These are phyloP conservation scores for Leptocoma aspasia DNA, from an alignment of 2,113 vertebrate species.

Conservation along the genomic window DNA sequence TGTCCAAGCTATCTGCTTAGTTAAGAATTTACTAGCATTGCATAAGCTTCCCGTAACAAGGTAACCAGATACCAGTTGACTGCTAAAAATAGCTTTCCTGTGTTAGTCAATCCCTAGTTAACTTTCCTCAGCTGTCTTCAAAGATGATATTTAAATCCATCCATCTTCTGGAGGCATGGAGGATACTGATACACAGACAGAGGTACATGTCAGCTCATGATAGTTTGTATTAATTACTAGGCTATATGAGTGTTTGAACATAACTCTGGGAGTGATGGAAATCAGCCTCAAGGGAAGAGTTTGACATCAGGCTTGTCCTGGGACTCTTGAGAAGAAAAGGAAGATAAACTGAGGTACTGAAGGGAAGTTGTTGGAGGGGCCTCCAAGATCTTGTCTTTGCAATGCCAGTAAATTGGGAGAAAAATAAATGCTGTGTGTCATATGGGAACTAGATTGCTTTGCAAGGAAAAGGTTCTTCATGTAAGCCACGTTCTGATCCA, in stretches of 20 bases:
- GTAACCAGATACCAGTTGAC: conserved; percentile 56
- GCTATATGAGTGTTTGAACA: conserved; percentile 12
- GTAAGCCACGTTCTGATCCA: not conserved
- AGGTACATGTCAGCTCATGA: conserved; percentile 50
- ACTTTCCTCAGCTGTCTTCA: conserved; percentile 64
- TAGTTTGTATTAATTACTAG: conserved; percentile 22
- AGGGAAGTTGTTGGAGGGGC: not conserved
- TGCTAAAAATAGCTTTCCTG: conserved; percentile 61
- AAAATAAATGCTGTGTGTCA: not conserved
- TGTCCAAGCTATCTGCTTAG: not conserved
- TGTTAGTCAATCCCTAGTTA: conserved; percentile 66
- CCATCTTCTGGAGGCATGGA: conserved; percentile 36
- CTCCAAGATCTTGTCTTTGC: not conserved
- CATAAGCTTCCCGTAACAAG: conserved; percentile 57
- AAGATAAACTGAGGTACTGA: not conserved
- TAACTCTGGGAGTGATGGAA: not conserved
- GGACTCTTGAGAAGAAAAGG: conserved; percentile 10
- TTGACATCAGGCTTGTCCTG: conserved; percentile 18
- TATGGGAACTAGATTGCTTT: not conserved
- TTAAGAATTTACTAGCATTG: conserved; percentile 43
- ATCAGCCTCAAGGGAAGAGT: not conserved
- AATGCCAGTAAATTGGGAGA: not conserved
- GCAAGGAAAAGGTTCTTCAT: not conserved
- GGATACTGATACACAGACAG: conserved; percentile 32
- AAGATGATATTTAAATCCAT: conserved; percentile 53